Evolutionary conservation across 1,140 invertebrate species (phyloP).

Genomic region (Drosophila eugracilis): DNA sequence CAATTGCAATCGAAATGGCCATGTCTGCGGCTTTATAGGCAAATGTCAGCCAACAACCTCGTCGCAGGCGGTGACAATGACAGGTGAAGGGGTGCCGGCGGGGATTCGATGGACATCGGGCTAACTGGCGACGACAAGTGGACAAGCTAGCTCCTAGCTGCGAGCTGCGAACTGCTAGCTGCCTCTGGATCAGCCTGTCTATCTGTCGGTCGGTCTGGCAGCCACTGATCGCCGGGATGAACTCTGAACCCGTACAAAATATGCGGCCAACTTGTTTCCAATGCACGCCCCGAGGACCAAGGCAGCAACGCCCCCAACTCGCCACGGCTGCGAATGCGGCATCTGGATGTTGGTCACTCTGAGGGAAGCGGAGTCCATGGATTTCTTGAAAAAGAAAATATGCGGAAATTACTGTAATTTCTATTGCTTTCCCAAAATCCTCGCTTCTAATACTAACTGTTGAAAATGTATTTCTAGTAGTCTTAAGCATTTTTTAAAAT

Average conservation of each 20-base stretch:
- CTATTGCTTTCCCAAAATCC: neutral
- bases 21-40: slow-evolving; percentile 66
- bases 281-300: slow-evolving; percentile 62
- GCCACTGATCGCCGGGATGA: slow-evolving; percentile 54
- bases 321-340: slow-evolving; percentile 36
- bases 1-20: slow-evolving; percentile 36
- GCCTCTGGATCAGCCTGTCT: slow-evolving; percentile 45
- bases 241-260: slow-evolving; percentile 79
- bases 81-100: slow-evolving; percentile 36
- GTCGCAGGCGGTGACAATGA: slow-evolving; percentile 76
- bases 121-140: slow-evolving; percentile 78
- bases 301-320: slow-evolving; percentile 73
- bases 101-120: slow-evolving; percentile 40
- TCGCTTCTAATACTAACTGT: no score
- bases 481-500: no score
- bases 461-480: no score
- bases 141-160: slow-evolving; percentile 47
- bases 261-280: slow-evolving; percentile 80
- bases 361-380: neutral
- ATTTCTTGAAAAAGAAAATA: neutral
- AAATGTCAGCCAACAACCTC: slow-evolving; percentile 73
- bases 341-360: slow-evolving; percentile 39
- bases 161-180: slow-evolving; percentile 11
- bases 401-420: neutral
- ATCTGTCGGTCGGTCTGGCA: slow-evolving; percentile 42